Conservation (phyloP, 1,140 invertebrate species). For the Drosophila virilis region DNA sequence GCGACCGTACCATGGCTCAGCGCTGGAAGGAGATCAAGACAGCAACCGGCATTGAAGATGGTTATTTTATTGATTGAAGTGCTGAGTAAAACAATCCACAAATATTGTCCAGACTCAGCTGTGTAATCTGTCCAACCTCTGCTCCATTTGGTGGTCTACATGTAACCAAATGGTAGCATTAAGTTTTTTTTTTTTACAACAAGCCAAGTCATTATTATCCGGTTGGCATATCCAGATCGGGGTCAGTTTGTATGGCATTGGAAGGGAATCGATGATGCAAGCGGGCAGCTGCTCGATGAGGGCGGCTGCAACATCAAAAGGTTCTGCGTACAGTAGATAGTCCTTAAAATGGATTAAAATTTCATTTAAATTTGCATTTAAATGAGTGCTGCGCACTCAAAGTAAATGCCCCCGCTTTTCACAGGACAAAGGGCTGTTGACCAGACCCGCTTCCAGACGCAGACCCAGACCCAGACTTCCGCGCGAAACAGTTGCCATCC, state of each 20-base stretch:
- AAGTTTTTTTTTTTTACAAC: slow-evolving; percentile 25
- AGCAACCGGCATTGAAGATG: slow-evolving; percentile 30
- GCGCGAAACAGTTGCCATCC: slow-evolving; percentile 22
- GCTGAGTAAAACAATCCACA: slow-evolving; percentile 1
- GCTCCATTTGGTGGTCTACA: slow-evolving; percentile 27
- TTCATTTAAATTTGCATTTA: slow-evolving; percentile 84
- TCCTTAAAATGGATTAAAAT: slow-evolving; percentile 83
- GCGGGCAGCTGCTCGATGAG: slow-evolving; percentile 12
- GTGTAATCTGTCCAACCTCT: slow-evolving; percentile 1
- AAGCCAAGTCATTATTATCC: slow-evolving; percentile 43
- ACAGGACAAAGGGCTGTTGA: slow-evolving; percentile 54
- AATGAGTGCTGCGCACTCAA: slow-evolving; percentile 76
- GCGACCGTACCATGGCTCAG: slow-evolving; percentile 10
- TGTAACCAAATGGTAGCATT: slow-evolving; percentile 14
- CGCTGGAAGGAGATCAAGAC: slow-evolving; percentile 44
- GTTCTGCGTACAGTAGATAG: slow-evolving; percentile 38
- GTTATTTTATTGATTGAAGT: slow-evolving; percentile 5
- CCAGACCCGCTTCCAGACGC: slow-evolving; percentile 25
- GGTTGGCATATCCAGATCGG: slow-evolving; percentile 18
- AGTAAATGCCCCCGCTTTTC: slow-evolving; percentile 57
- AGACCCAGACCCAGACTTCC: slow-evolving; percentile 22
- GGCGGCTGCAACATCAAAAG: slow-evolving; percentile 64
- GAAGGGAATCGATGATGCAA: slow-evolving; percentile 21
- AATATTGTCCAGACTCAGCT: slow-evolving; percentile 8
- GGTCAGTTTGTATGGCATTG: slow-evolving; percentile 19